Evolutionary conservation across 2,797 vertebrate species (phyloP).

Genomic region (Arctocebus calabarensis): DNA sequence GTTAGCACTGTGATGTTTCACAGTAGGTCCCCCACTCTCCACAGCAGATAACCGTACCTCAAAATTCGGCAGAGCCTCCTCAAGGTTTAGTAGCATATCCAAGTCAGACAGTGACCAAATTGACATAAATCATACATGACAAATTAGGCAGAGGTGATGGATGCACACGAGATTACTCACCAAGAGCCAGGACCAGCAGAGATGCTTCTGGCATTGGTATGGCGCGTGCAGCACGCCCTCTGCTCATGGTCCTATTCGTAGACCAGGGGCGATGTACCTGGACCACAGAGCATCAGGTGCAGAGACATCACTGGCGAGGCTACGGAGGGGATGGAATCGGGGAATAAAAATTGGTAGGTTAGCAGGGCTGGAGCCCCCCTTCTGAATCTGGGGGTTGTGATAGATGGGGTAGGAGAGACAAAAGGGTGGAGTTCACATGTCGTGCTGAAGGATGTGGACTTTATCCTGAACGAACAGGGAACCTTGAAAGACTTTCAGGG

Average conservation of each 20-base stretch:
- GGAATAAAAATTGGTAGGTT: not conserved
- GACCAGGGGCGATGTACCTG: accelerated
- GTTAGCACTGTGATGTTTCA: not conserved
- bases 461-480: not conserved
- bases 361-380: not conserved
- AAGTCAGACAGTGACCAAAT: not conserved
- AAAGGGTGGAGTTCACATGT: not conserved
- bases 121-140: not conserved
- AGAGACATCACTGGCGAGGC: not conserved
- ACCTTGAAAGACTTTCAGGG: not conserved
- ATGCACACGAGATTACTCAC: not conserved
- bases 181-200: not conserved
- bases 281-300: accelerated
- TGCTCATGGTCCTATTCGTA: not conserved
- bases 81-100: not conserved
- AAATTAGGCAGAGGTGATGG: not conserved
- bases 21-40: not conserved
- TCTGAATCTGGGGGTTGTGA: not conserved
- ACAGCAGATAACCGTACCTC: not conserved
- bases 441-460: not conserved
- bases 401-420: not conserved
- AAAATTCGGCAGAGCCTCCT: not conserved
- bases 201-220: not conserved
- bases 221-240: not conserved
- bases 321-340: not conserved